Evolutionary conservation across 2,113 vertebrate genomes (phyloP).

Genomic region (Serinus canaria): DNA sequence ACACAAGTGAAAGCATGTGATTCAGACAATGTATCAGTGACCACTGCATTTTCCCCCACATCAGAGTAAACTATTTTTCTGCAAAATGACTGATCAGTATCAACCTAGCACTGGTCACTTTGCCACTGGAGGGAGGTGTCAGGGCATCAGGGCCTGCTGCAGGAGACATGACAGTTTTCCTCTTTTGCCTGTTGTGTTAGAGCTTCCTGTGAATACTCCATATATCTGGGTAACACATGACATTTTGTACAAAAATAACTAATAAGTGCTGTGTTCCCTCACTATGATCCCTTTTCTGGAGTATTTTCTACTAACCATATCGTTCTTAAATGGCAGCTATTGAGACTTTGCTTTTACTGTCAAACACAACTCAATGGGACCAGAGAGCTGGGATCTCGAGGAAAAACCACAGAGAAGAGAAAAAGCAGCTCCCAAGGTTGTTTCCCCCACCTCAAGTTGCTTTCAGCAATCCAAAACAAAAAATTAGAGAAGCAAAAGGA

Average conservation of each 20-base stretch:
- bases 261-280: background rate
- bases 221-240: background rate
- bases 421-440: background rate
- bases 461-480: background rate
- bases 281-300: fast-evolving
- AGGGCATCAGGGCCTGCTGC: background rate
- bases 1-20: background rate
- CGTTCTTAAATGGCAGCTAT: background rate
- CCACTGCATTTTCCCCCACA: background rate
- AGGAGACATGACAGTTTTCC: background rate
- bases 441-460: background rate
- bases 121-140: background rate
- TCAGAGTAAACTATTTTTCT: background rate
- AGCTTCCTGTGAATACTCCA: background rate
- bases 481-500: background rate
- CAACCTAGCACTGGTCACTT: background rate
- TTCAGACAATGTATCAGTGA: background rate
- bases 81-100: background rate
- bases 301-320: background rate
- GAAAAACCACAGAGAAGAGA: background rate
- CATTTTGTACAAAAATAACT: background rate
- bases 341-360: background rate
- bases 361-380: background rate
- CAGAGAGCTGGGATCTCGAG: background rate
- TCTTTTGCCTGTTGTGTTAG: background rate